These are phyloP conservation scores for Nerophis ophidion DNA, from an alignment of 2,113 vertebrate genomes.

Conservation along the genomic window DNA sequence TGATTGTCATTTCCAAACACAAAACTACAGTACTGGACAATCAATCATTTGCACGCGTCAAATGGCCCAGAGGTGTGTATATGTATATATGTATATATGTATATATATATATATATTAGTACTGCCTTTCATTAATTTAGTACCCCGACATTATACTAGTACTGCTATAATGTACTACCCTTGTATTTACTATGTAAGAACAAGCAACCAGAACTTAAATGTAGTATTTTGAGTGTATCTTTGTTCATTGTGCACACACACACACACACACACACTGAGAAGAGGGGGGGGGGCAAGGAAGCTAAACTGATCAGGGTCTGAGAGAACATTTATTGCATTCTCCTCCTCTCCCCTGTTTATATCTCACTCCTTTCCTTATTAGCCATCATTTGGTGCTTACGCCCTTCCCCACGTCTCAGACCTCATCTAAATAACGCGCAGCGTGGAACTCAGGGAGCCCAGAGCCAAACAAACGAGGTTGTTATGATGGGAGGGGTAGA, in stretches of 20 bases:
- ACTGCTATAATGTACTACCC: too few relatives aligned
- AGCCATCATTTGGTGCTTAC: background rate
- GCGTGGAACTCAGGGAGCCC: background rate
- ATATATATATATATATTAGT: too few relatives aligned
- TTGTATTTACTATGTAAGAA: conserved; percentile 12
- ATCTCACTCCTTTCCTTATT: background rate
- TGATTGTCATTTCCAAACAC: too few relatives aligned
- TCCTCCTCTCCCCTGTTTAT: conserved; percentile 28
- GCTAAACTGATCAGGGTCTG: conserved; percentile 47
- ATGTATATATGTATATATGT: too few relatives aligned
- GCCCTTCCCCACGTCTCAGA: background rate
- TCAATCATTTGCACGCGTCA: too few relatives aligned
- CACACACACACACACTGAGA: conserved; percentile 2
- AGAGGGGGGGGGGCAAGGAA: conserved; percentile 3
- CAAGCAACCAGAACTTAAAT: conserved; percentile 22
- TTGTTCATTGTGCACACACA: conserved; percentile 17
- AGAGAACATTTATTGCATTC: conserved; percentile 52
- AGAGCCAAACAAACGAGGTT: background rate
- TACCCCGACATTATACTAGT: too few relatives aligned
- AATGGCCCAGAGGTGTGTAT: too few relatives aligned
- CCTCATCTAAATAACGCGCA: background rate
- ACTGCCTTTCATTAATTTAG: too few relatives aligned
- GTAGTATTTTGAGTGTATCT: conserved; percentile 25
- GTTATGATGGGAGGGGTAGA: background rate
- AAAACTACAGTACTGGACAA: too few relatives aligned